These are phyloP conservation scores for Ichneumoninae sp. DNA, from an alignment of 2,888 invertebrate species.

Conservation along the genomic window DNA sequence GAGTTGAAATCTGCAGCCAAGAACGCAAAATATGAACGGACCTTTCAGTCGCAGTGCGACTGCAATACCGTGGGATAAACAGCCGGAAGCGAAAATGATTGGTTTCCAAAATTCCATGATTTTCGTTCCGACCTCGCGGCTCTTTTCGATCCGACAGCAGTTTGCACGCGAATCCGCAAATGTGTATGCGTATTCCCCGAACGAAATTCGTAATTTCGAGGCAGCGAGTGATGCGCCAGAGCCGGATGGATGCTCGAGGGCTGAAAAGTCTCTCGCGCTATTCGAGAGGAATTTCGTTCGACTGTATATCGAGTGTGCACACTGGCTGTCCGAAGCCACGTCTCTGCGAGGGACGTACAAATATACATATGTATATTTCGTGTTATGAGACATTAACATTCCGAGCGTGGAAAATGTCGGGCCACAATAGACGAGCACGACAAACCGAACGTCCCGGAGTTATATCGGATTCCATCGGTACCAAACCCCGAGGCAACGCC, in stretches of 20 bases:
- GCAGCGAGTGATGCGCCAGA: constrained; percentile 19
- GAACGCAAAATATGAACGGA: background rate
- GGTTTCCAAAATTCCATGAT: background rate
- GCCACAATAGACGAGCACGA: constrained; percentile 45
- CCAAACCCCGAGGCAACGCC: constrained; percentile 4
- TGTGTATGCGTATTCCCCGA: background rate
- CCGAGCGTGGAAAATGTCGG: constrained; percentile 48
- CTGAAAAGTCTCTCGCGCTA: constrained; percentile 51
- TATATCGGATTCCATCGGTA: constrained; percentile 40
- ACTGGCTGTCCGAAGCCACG: background rate
- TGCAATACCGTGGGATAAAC: background rate
- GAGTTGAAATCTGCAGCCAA: background rate
- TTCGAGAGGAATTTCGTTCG: constrained; percentile 63
- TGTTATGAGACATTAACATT: constrained; percentile 61
- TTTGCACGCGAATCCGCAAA: background rate
- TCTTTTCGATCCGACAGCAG: background rate
- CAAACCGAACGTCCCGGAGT: constrained; percentile 13
- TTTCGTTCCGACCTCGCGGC: background rate
- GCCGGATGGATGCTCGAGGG: constrained; percentile 14
- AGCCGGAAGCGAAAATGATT: background rate
- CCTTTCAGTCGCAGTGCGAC: too few species aligned
- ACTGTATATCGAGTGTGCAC: constrained; percentile 30
- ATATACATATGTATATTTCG: background rate
- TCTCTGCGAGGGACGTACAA: background rate
- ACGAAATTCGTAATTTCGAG: constrained; percentile 59